Base-by-base conservation (phyloP, 1,140 invertebrate species). In the Atta colombica region DNA sequence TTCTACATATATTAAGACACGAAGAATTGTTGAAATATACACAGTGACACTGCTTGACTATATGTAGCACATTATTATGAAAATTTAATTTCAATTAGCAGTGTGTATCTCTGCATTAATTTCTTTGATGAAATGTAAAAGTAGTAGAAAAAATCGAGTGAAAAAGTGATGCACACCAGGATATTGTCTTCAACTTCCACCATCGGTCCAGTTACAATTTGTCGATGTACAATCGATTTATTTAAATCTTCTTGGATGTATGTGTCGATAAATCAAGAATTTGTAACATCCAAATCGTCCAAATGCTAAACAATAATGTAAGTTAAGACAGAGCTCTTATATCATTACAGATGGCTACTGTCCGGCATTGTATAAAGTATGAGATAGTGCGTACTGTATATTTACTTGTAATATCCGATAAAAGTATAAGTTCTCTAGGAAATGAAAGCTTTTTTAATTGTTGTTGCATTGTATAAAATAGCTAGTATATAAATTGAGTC, bases 221-320 rank as follows among this genome's bases (percentile, higher is more conserved):
- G 60, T 58, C n/a, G 10, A 49, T 85, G 65, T 81, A 65, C 61
- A 71, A 72, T 81, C 66, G 25, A 25, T 81, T 75, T 31, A 53
- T 86, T 85, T 55, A 12, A 63, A 61, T 84, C 4, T 45, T 72
- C 35, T 66, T 39, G 31, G 31, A 60, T 61, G 21, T 81, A 81
- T 75, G 18, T 89, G 68, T 53, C 39, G 25, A 75, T 75, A 80
- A 55, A 51, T 72, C 51, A 87, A 69, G 51, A 69, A 63, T 87
- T 91, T 84, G 10, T 77, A 91, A 91, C 66, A 85, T 84, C 66
- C 53, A 51, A 88, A 88, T 89, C 90, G 86, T 92, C 91, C 89
- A 91, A 82, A 86, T 82, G 71, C 72, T 88, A 92, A 92, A 93
- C 85, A 92, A 90, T 92, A 92, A 88, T 92, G 74, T 91, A 92